Percentiles rank a stretch among this genome's conserved stretches.
phyloP scores from a whole-genome alignment of 2,113 vertebrate species.

The Strix uralensis region DNA sequence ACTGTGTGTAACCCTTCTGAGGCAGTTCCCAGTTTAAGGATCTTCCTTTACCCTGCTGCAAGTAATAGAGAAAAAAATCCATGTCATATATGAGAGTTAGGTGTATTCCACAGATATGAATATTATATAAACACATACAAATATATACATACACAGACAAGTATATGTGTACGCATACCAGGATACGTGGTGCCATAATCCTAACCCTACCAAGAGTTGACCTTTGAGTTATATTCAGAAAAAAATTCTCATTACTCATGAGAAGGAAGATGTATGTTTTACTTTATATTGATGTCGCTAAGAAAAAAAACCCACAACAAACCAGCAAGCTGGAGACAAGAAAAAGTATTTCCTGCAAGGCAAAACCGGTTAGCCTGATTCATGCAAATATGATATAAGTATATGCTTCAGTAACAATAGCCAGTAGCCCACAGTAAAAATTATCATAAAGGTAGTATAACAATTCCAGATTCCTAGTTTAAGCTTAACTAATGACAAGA shows the following conservation, averaged over 20 bases:
- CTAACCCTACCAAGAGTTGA: not conserved
- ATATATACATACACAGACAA: fast-evolving
- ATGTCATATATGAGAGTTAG: not conserved
- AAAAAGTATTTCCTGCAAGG: not conserved
- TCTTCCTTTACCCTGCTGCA: not conserved
- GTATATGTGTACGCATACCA: fast-evolving
- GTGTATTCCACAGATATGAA: fast-evolving
- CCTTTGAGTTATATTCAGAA: not conserved
- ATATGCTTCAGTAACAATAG: not conserved
- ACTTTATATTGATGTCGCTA: not conserved
- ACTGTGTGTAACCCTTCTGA: not conserved
- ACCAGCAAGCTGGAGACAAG: not conserved
- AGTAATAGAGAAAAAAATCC: not conserved
- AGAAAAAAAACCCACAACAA: not conserved
- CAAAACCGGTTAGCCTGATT: not conserved
- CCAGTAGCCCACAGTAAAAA: not conserved
- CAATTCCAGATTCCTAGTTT: not conserved
- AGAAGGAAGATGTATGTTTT: not conserved
- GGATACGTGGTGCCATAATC: not conserved
- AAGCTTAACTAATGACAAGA: not conserved
- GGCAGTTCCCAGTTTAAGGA: not conserved
- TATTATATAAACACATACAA: not conserved
- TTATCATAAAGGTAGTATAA: not conserved
- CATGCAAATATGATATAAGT: not conserved
- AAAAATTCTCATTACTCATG: not conserved